Percentiles rank a stretch among this genome's conserved stretches.
Conservation (phyloP, 2,113 vertebrate genomes). For the Dromiciops gliroides region DNA sequence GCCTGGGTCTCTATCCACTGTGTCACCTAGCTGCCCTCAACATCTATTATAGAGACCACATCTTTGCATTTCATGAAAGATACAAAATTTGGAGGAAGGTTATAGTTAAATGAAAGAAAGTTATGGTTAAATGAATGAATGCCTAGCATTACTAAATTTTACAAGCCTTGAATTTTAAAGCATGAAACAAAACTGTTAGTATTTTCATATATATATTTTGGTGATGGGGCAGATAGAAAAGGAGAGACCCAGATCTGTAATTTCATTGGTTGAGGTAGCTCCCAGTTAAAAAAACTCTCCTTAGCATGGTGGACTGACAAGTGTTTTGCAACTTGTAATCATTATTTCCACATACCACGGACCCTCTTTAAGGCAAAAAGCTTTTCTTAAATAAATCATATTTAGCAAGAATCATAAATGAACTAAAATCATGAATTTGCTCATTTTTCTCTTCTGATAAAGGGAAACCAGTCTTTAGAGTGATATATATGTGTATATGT, state of each 20-base stretch:
- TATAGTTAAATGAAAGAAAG: constrained; percentile 2
- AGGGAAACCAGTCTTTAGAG: not conserved
- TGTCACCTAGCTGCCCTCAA: not conserved
- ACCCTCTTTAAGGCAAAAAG: not conserved
- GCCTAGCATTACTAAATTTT: not conserved
- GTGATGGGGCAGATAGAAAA: not conserved
- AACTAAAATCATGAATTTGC: not conserved
- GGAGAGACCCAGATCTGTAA: not conserved
- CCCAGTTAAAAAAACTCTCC: not conserved
- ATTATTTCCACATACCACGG: constrained; percentile 4
- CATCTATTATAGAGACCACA: not conserved
- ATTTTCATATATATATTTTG: not conserved
- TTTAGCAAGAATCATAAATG: constrained; percentile 35
- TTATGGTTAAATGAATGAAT: not conserved
- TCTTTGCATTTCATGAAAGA: not conserved
- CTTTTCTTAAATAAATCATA: constrained; percentile 9
- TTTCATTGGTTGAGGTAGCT: not conserved
- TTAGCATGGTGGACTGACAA: not conserved
- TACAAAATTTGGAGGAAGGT: not conserved
- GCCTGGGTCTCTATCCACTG: too few species aligned
- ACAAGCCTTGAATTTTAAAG: not conserved
- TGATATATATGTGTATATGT: too few species aligned
- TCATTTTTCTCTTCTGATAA: constrained; percentile 5
- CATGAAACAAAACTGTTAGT: not conserved
- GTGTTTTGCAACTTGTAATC: not conserved